phyloP scores from a whole-genome alignment of 2,797 vertebrate genomes.

The Trichosurus vulpecula region DNA sequence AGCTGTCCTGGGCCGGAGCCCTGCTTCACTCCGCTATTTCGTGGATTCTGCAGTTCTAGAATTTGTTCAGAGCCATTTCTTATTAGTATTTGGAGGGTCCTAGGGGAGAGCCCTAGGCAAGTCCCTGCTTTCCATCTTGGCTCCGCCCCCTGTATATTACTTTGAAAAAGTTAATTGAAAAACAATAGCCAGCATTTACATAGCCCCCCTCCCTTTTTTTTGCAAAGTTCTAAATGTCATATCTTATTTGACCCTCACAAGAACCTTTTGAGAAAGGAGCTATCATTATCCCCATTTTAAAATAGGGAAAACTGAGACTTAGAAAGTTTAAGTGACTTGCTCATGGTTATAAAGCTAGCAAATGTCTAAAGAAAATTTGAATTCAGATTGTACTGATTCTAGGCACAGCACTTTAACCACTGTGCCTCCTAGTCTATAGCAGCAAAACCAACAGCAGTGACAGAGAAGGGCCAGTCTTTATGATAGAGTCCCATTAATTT shows the following conservation, averaged over 20 bases:
- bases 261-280: not conserved
- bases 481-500: not conserved
- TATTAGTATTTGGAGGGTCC: no score
- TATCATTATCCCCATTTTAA: not conserved
- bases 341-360: not conserved
- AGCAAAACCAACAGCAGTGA: not conserved
- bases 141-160: no score
- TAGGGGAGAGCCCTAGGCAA: no score
- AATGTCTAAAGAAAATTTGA: not conserved
- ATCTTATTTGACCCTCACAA: not conserved
- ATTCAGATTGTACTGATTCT: not conserved
- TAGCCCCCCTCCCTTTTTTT: not conserved
- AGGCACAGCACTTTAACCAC: not conserved
- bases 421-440: not conserved
- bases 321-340: not conserved
- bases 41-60: no score
- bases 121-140: no score
- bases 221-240: not conserved
- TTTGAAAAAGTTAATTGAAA: not conserved
- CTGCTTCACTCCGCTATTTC: no score
- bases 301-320: not conserved
- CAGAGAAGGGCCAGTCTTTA: not conserved
- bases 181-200: not conserved
- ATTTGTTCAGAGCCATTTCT: no score
- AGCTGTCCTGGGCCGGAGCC: no score